phyloP scores from a whole-genome alignment of 1,140 invertebrate genomes.

The Euwallacea fornicatus region DNA sequence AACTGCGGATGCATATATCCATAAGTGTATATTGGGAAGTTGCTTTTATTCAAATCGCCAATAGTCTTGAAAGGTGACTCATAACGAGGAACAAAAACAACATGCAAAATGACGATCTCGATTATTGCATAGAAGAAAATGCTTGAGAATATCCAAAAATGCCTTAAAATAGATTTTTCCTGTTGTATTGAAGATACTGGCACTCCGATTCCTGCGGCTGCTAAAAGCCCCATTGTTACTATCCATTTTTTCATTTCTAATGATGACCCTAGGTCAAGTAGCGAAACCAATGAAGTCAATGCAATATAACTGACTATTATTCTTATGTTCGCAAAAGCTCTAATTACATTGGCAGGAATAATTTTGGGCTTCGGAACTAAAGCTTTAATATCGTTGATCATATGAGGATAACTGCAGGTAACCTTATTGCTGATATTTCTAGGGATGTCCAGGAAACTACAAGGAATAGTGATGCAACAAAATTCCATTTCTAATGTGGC shows the following conservation, averaged over 20 bases:
- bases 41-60: not conserved
- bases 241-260: too few species aligned
- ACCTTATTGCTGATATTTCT: not conserved
- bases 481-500: conserved; percentile 1
- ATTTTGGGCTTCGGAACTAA: conserved; percentile 10
- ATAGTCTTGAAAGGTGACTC: not conserved
- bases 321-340: too few species aligned
- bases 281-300: too few species aligned
- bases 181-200: not conserved
- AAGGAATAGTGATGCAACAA: conserved; percentile 5
- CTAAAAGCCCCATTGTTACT: not conserved
- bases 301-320: too few species aligned
- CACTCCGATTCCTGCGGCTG: not conserved
- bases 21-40: conserved; percentile 13
- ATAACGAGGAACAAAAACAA: conserved; percentile 1
- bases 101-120: not conserved
- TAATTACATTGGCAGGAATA: too few species aligned
- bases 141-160: conserved; percentile 4
- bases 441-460: not conserved
- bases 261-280: too few species aligned
- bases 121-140: not conserved
- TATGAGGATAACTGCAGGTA: conserved; percentile 9
- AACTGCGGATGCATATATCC: not conserved
- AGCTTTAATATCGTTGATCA: conserved; percentile 13
- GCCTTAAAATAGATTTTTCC: not conserved